phyloP scores from a whole-genome alignment of 1,140 invertebrate species.

The Pachypsylla venusta region DNA sequence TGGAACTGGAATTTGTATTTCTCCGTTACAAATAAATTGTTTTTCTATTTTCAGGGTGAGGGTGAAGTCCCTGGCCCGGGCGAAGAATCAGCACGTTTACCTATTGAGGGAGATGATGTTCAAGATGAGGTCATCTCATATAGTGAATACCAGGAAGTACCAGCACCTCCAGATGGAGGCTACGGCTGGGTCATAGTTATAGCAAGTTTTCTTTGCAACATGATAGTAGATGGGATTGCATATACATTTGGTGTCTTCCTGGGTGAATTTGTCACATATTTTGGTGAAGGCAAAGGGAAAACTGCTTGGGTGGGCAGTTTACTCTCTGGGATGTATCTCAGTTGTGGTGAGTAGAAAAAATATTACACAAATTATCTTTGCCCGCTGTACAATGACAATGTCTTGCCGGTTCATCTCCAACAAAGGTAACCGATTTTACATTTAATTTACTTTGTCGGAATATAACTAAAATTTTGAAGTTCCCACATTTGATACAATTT shows the following conservation, averaged over 20 bases:
- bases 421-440: too few relatives aligned
- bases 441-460: too few relatives aligned
- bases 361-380: background rate
- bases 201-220: slow-evolving; percentile 93
- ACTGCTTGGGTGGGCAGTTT: slow-evolving; percentile 89
- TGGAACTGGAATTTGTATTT: too few relatives aligned
- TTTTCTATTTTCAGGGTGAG: slow-evolving; percentile 52
- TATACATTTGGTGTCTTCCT: slow-evolving; percentile 88
- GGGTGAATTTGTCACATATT: slow-evolving; percentile 61
- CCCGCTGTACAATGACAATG: background rate
- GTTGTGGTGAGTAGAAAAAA: slow-evolving; percentile 54
- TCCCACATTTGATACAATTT: too few relatives aligned
- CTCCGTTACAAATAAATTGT: too few relatives aligned
- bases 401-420: too few relatives aligned
- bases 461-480: too few relatives aligned
- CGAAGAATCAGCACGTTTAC: slow-evolving; percentile 57
- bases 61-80: slow-evolving; percentile 55
- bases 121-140: slow-evolving; percentile 47
- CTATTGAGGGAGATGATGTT: slow-evolving; percentile 43
- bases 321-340: slow-evolving; percentile 83
- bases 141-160: slow-evolving; percentile 57
- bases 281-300: slow-evolving; percentile 69
- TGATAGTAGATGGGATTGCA: slow-evolving; percentile 94
- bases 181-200: slow-evolving; percentile 92
- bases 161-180: slow-evolving; percentile 68